Evolutionary conservation across 2,797 vertebrate genomes (phyloP).

Genomic region (Coreius guichenoti): DNA sequence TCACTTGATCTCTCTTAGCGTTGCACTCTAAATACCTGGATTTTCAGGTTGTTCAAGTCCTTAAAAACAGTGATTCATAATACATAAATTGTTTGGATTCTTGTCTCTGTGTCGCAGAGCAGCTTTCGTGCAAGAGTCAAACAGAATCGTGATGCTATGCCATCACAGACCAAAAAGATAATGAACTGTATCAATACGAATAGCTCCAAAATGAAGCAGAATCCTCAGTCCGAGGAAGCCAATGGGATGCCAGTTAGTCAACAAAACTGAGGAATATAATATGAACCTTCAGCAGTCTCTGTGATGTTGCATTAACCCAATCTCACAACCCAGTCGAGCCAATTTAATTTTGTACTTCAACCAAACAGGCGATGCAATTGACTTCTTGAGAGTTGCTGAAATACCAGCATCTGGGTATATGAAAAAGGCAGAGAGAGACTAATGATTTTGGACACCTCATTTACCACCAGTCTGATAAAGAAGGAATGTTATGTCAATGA

Average conservation of each 20-base stretch:
- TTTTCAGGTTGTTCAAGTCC: constrained; percentile 23
- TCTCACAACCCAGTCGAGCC: constrained; percentile 36
- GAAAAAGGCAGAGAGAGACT: constrained; percentile 25
- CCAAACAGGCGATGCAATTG: constrained; percentile 18
- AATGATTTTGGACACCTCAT: constrained; percentile 32
- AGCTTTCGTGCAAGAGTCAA: constrained; percentile 34
- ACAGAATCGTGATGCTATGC: not conserved
- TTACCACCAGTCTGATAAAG: constrained; percentile 11
- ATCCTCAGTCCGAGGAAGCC: not conserved
- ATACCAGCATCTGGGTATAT: constrained; percentile 30
- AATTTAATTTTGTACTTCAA: constrained; percentile 41
- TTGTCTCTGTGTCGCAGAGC: not conserved
- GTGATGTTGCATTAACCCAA: constrained; percentile 31
- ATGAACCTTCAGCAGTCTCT: constrained; percentile 20
- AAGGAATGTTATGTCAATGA: constrained; percentile 21
- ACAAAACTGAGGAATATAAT: constrained; percentile 25
- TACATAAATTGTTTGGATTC: constrained; percentile 41
- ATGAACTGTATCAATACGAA: not conserved
- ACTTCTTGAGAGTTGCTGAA: constrained; percentile 30
- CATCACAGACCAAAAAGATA: not conserved
- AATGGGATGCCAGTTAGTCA: constrained; percentile 12
- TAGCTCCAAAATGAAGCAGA: constrained; percentile 7
- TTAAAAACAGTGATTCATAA: constrained; percentile 28
- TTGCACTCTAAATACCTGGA: constrained; percentile 14
- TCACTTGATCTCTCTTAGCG: constrained; percentile 18